Base-by-base conservation (phyloP, 2,797 vertebrate genomes). In the Gadopsis marmoratus region DNA sequence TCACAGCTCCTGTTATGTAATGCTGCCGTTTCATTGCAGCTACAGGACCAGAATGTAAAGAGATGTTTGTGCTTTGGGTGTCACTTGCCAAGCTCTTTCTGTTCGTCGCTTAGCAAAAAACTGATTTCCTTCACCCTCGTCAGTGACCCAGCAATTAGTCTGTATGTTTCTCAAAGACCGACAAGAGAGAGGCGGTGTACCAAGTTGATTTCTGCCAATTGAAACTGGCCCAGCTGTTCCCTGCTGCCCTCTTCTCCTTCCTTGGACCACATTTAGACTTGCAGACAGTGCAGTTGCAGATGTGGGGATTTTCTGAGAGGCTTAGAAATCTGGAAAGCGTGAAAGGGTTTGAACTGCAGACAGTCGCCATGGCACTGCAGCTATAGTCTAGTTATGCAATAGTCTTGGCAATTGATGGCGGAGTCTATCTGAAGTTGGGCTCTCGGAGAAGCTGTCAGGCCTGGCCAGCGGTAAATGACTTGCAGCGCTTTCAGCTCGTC, bases 1-100 rank as follows among this genome's bases (percentile, higher is more conserved):
- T 78, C 47, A 5, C 72, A 21, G 77, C 78, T 85, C 71, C 13
- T 45, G 79, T 94, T 93, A 92, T 84, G 91, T 91, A 94, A 94
- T 48, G 61, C 70, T 81, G 70, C 67, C 71, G 2, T 85, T 89
- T 85, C 51, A 71, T 69, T 65, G 48, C 83, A 61, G 85, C 21
- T 26, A 68, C 76, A 31, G 71, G 62, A 62, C 37, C 61, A 39
- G 67, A 64, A 56, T 79, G 83, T 76, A 82, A 79, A 63, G 80
- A 53, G 56, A 63, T 76, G 81, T 83, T 82, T 74, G 77, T 69
- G 64, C 59, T 39, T 58, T 37, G 53, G 59, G 43, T 26, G 56
- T 61, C 26, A 51, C 68, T 62, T 26, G 71, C 76, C 65, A 48
- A 51, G 7, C 71, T 74, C 64, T 17, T 41, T 72, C 74, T 79